These are phyloP conservation scores for Chascanopsetta lugubris DNA, from an alignment of 2,113 vertebrate genomes.

Conservation along the genomic window DNA sequence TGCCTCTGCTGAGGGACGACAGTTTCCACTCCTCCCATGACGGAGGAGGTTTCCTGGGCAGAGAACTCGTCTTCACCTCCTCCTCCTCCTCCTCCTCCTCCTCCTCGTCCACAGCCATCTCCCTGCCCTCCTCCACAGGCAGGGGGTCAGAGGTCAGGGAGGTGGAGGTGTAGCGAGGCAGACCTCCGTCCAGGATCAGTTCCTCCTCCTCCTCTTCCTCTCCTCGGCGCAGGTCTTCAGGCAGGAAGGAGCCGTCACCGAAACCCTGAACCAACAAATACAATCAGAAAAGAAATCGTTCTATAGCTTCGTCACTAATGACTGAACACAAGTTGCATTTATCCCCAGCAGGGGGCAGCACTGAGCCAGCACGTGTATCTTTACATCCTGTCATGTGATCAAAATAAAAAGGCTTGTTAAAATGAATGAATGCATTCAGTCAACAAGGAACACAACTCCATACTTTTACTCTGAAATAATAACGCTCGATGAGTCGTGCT, in stretches of 20 bases:
- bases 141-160: constrained; percentile 39
- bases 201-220: constrained; percentile 77
- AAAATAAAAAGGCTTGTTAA: too few species aligned
- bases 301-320: background rate
- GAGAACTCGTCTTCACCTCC: constrained; percentile 7
- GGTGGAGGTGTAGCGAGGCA: constrained; percentile 71
- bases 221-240: constrained; percentile 38
- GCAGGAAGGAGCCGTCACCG: constrained; percentile 32
- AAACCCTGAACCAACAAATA: constrained; percentile 62
- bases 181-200: constrained; percentile 81
- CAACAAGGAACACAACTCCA: too few species aligned
- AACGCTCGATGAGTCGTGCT: too few species aligned
- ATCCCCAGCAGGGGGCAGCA: too few species aligned
- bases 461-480: too few species aligned
- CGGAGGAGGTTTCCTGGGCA: constrained; percentile 47
- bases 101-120: constrained; percentile 66
- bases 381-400: too few species aligned
- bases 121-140: constrained; percentile 45
- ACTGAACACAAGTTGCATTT: background rate
- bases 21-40: constrained; percentile 68
- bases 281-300: background rate
- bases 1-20: background rate
- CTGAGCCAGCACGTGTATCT: too few species aligned
- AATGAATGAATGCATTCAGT: too few species aligned
- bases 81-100: background rate